Base-by-base conservation (phyloP, 1,140 invertebrate genomes). In the Drosophila grimshawi region DNA sequence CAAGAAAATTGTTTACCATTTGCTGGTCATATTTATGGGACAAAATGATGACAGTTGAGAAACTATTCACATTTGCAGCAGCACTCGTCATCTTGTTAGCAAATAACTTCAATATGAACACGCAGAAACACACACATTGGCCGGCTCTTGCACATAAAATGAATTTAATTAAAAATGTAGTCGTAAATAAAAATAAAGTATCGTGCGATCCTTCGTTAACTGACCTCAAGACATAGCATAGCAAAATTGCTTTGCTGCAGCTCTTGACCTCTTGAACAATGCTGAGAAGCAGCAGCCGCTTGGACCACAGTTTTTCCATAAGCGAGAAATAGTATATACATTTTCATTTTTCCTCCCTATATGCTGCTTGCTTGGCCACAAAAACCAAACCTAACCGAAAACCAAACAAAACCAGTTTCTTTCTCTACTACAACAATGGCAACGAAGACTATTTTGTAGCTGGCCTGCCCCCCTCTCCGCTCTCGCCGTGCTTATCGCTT, bases 161-260 rank as follows among this genome's bases (percentile, higher is more conserved):
- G 76, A 70, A 70, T 88, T 89, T 86, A 83, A 89, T 86, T 86
- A 86, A 89, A 83, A 74, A 73, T 75, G 55, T 53, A 41, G 60
- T 72, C 72, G 74, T 88, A 86, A 82, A 82, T 80, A 86, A 79
- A 82, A 70, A 70, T 30, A 19, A 59, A 66, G 67, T 57, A 52
- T 53, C 3, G 3, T 45, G 29, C 35, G 33, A 27, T 55, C 46
- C 48, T 61, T 53, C 52, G 51, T 30, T 37, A 56, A 41, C 30
- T 51, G 67, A 70, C 67, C 60, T 6, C 55, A 10, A 67, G 56
- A 48, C 51, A 39, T 19, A 43, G 11, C 35, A 37, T 33, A 53
- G 64, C 39, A 53, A 67, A 68, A 82, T 70, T 81, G 59, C 80
- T 70, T 69, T 63, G 61, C 29, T 37, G 57, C 27, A 48, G 29